Base-by-base conservation (phyloP, 2,797 vertebrate genomes). In the Macrochelys suwanniensis region DNA sequence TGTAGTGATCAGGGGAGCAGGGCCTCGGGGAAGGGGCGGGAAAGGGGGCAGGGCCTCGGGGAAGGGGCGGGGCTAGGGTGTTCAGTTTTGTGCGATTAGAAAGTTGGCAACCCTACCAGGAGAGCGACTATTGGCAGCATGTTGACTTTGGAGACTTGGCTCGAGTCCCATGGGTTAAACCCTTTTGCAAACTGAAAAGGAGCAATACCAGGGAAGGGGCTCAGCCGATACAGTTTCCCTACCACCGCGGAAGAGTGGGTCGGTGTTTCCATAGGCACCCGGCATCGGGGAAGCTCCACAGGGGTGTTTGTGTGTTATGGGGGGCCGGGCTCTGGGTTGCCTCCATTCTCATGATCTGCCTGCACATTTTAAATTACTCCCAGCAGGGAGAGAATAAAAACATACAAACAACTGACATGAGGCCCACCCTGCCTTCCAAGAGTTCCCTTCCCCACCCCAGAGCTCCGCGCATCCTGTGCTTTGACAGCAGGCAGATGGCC, bases 221-320 rank as follows among this genome's bases (percentile, higher is more conserved):
- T 21, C 65, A 5, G 65, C 19, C 5, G 9, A 71, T 9, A n/a
- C 9, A 1, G 17, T 42, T 71, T 12, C n/a, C 65, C 65, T 42
- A 21, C 65, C n/a, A 42, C n/a, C 1, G 5, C 3, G 10, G n/a
- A 37, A 21, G n/a, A 37, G 65, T 3, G 10, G 21, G n/a, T n/a
- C 33, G 8, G 61, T 65, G 61, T n/a, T 19, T n/a, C 21, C n/a
- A 9, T 23, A 42, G 65, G 65, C n/a, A 42, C 19, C 65, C 10
- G 5, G n/a, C 5, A 3, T 42, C 2, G 6, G 13, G 28, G 31
- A 61, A 33, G 15, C 15, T 31, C 59, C 6, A 16, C 2, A 11
- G 10, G 19, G 61, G 19, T 37, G 5, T 65, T 3, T n/a, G 61
- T n/a, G 47, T 11, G n/a, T 68, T 19, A 11, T 6, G 17, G 21